Evolutionary conservation across 2,113 vertebrate species (phyloP).

Genomic region (Leiothrix lutea): DNA sequence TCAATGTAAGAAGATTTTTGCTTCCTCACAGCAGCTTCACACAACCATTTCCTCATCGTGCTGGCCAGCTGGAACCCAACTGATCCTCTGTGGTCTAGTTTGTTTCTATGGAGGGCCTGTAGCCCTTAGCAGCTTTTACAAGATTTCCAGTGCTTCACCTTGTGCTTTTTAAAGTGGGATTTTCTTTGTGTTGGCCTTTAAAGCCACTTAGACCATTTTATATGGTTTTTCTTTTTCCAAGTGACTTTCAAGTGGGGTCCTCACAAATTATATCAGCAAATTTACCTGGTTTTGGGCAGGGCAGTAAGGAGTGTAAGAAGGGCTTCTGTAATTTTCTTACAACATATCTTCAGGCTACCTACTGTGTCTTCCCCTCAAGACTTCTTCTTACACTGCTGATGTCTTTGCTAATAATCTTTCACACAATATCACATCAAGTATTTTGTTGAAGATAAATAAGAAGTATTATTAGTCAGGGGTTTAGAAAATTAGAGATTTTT

Average conservation of each 20-base stretch:
- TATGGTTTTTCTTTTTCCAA: background rate
- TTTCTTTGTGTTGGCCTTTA: background rate
- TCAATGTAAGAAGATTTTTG: background rate
- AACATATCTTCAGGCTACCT: background rate
- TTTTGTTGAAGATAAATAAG: background rate
- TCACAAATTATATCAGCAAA: background rate
- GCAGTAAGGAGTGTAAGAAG: background rate
- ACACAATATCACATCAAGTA: background rate
- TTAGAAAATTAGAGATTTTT: background rate
- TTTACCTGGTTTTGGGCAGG: background rate
- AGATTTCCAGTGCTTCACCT: background rate
- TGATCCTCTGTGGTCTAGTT: background rate
- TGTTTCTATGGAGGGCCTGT: background rate
- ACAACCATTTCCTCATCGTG: fast-evolving
- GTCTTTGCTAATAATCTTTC: background rate
- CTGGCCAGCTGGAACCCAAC: background rate
- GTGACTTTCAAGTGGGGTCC: fast-evolving
- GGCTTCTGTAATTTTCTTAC: background rate
- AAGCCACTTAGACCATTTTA: background rate
- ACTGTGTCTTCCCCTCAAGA: background rate
- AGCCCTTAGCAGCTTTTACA: background rate
- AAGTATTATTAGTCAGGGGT: fast-evolving
- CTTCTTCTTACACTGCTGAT: background rate
- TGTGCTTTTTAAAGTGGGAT: background rate
- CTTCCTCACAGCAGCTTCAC: background rate